Evolutionary conservation across 2,113 vertebrate genomes (phyloP).

Genomic region (Garra rufa): DNA sequence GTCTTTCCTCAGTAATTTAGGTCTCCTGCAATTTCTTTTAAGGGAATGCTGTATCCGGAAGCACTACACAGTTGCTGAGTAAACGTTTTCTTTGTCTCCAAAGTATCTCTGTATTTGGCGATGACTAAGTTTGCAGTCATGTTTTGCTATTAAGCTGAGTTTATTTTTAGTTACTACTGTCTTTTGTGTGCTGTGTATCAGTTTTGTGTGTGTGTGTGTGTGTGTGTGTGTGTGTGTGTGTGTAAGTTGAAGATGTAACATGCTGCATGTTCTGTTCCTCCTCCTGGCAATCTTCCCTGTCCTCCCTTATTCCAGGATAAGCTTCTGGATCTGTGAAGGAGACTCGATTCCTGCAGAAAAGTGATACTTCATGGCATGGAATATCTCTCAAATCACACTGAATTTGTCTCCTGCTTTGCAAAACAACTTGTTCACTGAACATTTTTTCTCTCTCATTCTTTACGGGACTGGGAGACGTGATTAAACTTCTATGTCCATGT

Average conservation of each 20-base stretch:
- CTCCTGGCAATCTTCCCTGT: conserved; percentile 11
- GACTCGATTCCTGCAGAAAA: background rate
- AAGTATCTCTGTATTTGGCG: background rate
- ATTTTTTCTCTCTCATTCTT: background rate
- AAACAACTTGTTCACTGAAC: background rate
- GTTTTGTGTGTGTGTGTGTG: background rate
- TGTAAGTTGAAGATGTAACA: background rate
- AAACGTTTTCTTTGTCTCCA: background rate
- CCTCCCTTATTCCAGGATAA: background rate
- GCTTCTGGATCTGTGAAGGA: background rate
- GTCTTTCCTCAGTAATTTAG: background rate
- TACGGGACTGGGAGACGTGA: background rate
- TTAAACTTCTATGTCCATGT: background rate
- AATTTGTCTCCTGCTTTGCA: background rate
- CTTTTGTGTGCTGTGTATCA: conserved; percentile 7
- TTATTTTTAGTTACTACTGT: conserved; percentile 12
- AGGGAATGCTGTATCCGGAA: conserved; percentile 24
- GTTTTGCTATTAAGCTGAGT: background rate
- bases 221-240: background rate
- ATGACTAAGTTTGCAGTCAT: conserved; percentile 1
- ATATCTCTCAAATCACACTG: background rate
- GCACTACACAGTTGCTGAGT: conserved; percentile 24
- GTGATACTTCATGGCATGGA: background rate
- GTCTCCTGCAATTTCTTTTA: background rate
- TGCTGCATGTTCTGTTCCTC: conserved; percentile 13